A percentile compares a stretch with the other conserved stretches of the same genome.
Evolutionary conservation across 2,113 vertebrate genomes (phyloP).

Genomic region (Trichomycterus rosablanca): DNA sequence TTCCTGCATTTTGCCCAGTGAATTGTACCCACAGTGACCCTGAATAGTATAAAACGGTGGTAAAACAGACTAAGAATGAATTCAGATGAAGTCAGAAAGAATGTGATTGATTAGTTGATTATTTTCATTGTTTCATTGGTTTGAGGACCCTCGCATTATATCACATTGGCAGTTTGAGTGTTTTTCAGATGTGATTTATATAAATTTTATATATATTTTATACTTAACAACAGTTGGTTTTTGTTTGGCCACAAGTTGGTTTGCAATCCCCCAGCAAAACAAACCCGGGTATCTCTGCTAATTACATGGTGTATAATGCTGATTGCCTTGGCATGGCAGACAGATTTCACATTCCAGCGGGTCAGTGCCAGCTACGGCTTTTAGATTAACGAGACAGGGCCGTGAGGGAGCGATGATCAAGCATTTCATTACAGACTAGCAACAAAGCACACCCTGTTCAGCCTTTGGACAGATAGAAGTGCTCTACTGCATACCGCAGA

Average conservation of each 20-base stretch:
- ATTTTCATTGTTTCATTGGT: too few relatives aligned
- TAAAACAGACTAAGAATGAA: too few relatives aligned
- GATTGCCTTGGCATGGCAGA: constrained; percentile 34
- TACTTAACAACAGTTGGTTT: too few relatives aligned
- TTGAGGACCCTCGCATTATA: neutral
- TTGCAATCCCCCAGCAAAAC: neutral
- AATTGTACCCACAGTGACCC: too few relatives aligned
- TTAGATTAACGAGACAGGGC: constrained; percentile 35
- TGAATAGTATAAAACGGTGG: too few relatives aligned
- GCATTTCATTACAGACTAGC: constrained; percentile 41
- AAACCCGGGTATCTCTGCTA: constrained; percentile 21
- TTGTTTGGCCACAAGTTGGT: neutral
- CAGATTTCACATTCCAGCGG: constrained; percentile 19
- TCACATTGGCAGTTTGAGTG: neutral
- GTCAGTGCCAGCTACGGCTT: constrained; percentile 7
- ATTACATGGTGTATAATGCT: constrained; percentile 22
- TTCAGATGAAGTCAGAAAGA: neutral
- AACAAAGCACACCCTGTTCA: constrained; percentile 23
- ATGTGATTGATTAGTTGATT: too few relatives aligned
- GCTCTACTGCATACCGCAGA: too few relatives aligned
- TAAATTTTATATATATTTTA: neutral
- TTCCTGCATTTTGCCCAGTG: too few relatives aligned
- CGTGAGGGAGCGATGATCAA: constrained; percentile 29
- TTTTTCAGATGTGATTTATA: neutral
- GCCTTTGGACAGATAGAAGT: too few relatives aligned